Evolutionary conservation across 2,888 invertebrate genomes (phyloP).

Genomic region (Ethmia dodecea): DNA sequence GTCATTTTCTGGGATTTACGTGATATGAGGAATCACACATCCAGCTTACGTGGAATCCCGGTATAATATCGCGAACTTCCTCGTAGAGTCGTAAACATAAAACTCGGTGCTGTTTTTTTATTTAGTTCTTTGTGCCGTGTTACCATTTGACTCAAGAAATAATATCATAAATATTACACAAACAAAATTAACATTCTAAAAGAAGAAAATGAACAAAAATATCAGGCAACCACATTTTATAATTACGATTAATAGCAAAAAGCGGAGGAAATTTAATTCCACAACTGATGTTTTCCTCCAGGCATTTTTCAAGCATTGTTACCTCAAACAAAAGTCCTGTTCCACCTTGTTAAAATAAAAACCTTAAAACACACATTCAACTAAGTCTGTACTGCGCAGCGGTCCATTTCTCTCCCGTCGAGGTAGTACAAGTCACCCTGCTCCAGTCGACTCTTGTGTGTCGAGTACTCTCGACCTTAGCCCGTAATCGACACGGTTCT

Average conservation of each 20-base stretch:
- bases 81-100: constrained; percentile 3
- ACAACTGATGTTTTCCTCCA: constrained; percentile 10
- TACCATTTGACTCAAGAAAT: background rate
- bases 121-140: background rate
- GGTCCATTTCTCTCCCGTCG: constrained; percentile 40
- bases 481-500: constrained; percentile 18
- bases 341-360: constrained; percentile 37
- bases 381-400: constrained; percentile 57
- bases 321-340: constrained; percentile 28
- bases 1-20: constrained; percentile 10
- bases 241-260: constrained; percentile 10
- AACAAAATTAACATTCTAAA: too few species aligned
- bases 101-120: constrained; percentile 1
- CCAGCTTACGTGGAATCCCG: constrained; percentile 1
- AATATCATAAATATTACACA: too few species aligned
- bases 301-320: constrained; percentile 11
- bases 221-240: constrained; percentile 3
- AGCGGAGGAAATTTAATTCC: constrained; percentile 5
- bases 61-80: constrained; percentile 5
- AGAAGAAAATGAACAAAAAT: too few species aligned
- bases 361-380: constrained; percentile 39
- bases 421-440: constrained; percentile 17
- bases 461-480: constrained; percentile 58
- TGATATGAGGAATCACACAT: constrained; percentile 8
- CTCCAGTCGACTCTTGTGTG: constrained; percentile 53